phyloP scores from a whole-genome alignment of 2,113 vertebrate species.

The Blennius ocellaris region DNA sequence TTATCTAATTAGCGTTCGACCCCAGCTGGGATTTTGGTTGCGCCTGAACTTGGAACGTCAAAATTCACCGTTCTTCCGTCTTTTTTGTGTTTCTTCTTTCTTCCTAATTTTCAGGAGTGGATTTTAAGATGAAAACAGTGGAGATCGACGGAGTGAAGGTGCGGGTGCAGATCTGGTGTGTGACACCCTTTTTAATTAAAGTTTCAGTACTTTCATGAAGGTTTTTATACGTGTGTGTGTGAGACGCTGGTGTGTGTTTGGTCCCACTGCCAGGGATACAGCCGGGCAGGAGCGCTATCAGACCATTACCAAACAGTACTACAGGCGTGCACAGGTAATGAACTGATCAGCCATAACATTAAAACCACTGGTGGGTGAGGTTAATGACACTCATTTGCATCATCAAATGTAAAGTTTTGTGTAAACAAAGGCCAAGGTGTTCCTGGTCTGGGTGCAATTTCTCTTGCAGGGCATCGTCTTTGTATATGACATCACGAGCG shows the following conservation, averaged over 20 bases:
- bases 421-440: too few relatives aligned
- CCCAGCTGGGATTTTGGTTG: too few relatives aligned
- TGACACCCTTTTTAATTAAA: not conserved
- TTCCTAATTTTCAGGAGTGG: conserved; percentile 83
- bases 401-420: conserved; percentile 3
- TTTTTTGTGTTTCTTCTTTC: too few relatives aligned
- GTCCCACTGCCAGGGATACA: conserved; percentile 89
- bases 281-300: conserved; percentile 97
- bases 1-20: too few relatives aligned
- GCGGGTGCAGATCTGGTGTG: conserved; percentile 86
- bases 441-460: not conserved
- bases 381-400: not conserved
- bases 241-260: conserved; percentile 27
- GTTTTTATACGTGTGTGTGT: not conserved
- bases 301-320: conserved; percentile 99
- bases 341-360: not conserved
- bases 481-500: conserved; percentile 94
- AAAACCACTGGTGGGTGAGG: not conserved
- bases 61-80: too few relatives aligned
- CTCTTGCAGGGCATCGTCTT: conserved; percentile 91
- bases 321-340: conserved; percentile 91
- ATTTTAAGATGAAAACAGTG: conserved; percentile 88
- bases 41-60: too few relatives aligned
- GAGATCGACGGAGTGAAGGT: conserved; percentile 84
- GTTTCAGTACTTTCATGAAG: not conserved